Conservation (phyloP, 2,113 vertebrate genomes). For the Tupaia tana region DNA sequence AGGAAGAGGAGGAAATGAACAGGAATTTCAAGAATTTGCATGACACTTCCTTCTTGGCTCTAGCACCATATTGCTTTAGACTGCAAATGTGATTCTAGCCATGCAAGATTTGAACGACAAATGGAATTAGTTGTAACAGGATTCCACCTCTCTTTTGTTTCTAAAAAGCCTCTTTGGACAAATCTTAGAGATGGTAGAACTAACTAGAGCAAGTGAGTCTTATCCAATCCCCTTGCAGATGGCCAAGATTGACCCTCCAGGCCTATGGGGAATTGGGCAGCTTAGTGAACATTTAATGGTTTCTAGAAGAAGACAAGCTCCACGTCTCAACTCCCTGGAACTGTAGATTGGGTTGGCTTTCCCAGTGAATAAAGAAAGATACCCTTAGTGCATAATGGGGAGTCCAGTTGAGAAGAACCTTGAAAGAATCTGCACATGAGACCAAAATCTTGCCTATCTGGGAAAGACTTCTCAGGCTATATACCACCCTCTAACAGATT, state of each 20-base stretch:
- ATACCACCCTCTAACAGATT: constrained; percentile 60
- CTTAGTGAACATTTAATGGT: not conserved
- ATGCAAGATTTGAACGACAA: constrained; percentile 3
- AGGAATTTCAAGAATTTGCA: constrained; percentile 57
- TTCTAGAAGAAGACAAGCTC: not conserved
- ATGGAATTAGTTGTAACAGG: not conserved
- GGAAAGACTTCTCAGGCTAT: constrained; percentile 36
- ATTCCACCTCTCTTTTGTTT: constrained; percentile 20
- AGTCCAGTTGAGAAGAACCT: not conserved
- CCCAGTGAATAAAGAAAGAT: not conserved
- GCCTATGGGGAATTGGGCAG: not conserved
- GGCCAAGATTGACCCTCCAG: not conserved
- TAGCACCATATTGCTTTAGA: not conserved
- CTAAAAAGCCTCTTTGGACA: not conserved
- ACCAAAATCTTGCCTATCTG: constrained; percentile 48
- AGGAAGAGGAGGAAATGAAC: not conserved
- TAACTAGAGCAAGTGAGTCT: not conserved
- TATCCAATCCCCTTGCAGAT: not conserved
- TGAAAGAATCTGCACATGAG: constrained; percentile 49
- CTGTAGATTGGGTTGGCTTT: not conserved
- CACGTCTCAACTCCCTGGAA: not conserved
- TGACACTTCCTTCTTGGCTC: not conserved
- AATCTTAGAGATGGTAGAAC: not conserved
- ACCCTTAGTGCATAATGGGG: not conserved
- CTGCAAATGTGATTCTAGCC: not conserved